Evolutionary conservation across 2,888 invertebrate genomes (phyloP).

Genomic region (Epirrita christyi): DNA sequence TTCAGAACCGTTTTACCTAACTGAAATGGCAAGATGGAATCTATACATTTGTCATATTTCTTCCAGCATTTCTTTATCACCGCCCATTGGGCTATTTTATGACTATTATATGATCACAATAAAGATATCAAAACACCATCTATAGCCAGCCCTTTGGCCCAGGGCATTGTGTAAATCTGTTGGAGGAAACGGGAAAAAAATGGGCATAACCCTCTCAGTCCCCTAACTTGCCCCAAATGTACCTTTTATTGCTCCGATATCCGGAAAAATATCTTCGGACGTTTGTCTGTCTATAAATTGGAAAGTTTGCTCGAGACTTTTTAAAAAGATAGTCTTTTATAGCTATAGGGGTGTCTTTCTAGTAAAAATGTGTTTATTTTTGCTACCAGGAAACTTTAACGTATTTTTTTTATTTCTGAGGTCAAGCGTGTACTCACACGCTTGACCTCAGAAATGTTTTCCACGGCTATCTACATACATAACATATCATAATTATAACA

Average conservation of each 20-base stretch:
- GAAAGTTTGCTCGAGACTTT: constrained; percentile 25
- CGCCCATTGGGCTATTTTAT: constrained; percentile 49
- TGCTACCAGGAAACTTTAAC: too few relatives aligned
- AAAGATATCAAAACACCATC: constrained; percentile 67
- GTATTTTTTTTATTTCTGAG: too few relatives aligned
- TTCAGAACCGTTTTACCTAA: constrained; percentile 20
- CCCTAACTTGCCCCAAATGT: constrained; percentile 37
- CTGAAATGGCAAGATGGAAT: constrained; percentile 32
- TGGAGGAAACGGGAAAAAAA: constrained; percentile 62
- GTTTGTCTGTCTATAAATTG: constrained; percentile 33
- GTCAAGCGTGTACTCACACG: too few relatives aligned
- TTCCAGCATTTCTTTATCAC: constrained; percentile 33
- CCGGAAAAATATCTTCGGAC: constrained; percentile 32
- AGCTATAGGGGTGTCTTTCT: constrained; percentile 10
- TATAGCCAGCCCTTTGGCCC: constrained; percentile 49
- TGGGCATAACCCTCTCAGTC: constrained; percentile 40
- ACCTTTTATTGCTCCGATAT: constrained; percentile 36
- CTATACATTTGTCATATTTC: constrained; percentile 36
- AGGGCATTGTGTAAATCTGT: constrained; percentile 70
- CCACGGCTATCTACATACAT: too few relatives aligned
- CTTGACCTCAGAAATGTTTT: too few relatives aligned
- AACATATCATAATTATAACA: too few relatives aligned
- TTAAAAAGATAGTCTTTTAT: constrained; percentile 18
- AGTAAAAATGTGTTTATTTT: too few relatives aligned
- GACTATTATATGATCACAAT: constrained; percentile 57